Percentiles rank a stretch among this genome's conserved stretches.
These are phyloP conservation scores for Chrysochloris asiatica DNA, from an alignment of 2,113 vertebrate genomes.

Conservation along the genomic window DNA sequence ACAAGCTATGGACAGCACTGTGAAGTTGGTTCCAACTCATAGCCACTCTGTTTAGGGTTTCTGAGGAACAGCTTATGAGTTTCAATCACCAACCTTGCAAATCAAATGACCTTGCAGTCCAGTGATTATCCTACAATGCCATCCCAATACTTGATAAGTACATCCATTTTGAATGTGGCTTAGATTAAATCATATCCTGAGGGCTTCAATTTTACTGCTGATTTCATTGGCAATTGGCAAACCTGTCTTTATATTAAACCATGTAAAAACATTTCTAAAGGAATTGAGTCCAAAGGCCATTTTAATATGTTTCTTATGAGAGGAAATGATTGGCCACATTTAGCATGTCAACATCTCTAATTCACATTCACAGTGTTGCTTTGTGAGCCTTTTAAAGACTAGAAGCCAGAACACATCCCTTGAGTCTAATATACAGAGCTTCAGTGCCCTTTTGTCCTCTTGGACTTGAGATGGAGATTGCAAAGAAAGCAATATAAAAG, in stretches of 20 bases:
- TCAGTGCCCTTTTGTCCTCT: background rate
- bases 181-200: slow-evolving; percentile 45
- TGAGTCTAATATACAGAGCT: background rate
- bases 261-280: slow-evolving; percentile 33
- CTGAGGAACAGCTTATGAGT: too few species aligned
- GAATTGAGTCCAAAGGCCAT: slow-evolving; percentile 23
- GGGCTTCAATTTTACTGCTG: slow-evolving; percentile 29
- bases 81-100: too few species aligned
- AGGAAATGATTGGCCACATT: slow-evolving; percentile 35
- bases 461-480: background rate
- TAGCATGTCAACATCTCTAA: slow-evolving; percentile 41
- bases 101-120: too few species aligned
- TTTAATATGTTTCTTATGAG: slow-evolving; percentile 49
- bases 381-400: slow-evolving; percentile 31
- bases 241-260: slow-evolving; percentile 29
- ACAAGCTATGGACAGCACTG: too few species aligned
- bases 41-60: too few species aligned
- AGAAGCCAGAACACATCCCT: slow-evolving; percentile 2
- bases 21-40: too few species aligned
- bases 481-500: background rate
- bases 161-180: slow-evolving; percentile 20
- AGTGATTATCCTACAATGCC: too few species aligned
- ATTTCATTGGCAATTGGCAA: slow-evolving; percentile 49
- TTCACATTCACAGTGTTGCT: background rate
- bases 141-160: too few species aligned